Evolutionary conservation across 2,113 vertebrate genomes (phyloP), one percentile per base, ranked within the genome.

Genomic region (Pelodiscus sinensis): DNA sequence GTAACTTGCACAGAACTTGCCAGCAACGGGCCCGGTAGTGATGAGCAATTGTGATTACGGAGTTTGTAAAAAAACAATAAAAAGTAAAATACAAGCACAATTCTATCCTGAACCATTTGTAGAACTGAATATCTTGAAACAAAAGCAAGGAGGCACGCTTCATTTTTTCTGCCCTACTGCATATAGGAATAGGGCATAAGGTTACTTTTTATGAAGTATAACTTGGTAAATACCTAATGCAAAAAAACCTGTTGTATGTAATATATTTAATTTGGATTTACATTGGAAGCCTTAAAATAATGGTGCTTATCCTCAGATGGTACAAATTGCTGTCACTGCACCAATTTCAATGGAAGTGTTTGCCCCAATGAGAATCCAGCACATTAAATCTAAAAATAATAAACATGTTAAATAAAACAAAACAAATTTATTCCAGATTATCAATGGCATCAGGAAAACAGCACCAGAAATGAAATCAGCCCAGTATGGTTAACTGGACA

Each of bases 361-460:
- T 86, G 56, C 65, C 90, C 62, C 86, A 90, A 21, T 4, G 52
- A 50, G 71, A 4, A 19, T 44, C 29, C 57, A 68, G 35, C 44
- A 27, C 22, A 44, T 75, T 71, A 1, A 3, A 90, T 55, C 83
- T 90, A 25, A 56, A 62, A 71, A 88, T 58, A 92, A 71, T 87
- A 82, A 94, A 22, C 29, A 79, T 81, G 73, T 93, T 80, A 78
- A 93, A 96, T 54, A 75, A 89, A 87, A 93, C 65, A 92, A 94
- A 94, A 87, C 93, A 29, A 82, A 73, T 93, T 92, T 88, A 89
- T 82, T 82, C 52, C 9, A 8, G 82, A 88, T 96, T 96, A 79
- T 89, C 93, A 88, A 79, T 71, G 78, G 87, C 91, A 87, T 79
- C 95, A 93, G 93, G 84, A 78, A 87, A 95, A 95, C 94, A 94